These are phyloP conservation scores for Dasypogon diadema DNA, from an alignment of 2,888 invertebrate genomes.

Conservation along the genomic window DNA sequence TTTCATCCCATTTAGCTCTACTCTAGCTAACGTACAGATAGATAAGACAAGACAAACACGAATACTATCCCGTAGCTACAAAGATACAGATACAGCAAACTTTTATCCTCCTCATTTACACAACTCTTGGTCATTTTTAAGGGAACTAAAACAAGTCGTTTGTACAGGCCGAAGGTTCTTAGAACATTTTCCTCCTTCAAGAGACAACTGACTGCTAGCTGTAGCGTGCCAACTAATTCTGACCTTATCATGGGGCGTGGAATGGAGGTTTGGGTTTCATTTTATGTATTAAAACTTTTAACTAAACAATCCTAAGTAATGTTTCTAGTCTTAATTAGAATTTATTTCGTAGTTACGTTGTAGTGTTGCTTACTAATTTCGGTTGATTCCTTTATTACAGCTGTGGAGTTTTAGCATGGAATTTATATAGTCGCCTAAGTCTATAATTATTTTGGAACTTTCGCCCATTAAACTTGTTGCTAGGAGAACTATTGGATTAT, in stretches of 20 bases:
- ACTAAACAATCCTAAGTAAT: neutral
- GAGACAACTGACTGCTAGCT: constrained; percentile 58
- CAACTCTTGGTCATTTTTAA: constrained; percentile 57
- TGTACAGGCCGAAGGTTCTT: constrained; percentile 66
- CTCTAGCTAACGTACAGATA: neutral
- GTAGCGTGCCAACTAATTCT: constrained; percentile 63
- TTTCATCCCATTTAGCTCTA: neutral
- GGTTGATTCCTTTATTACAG: neutral
- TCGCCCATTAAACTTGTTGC: no score
- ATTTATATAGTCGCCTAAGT: no score
- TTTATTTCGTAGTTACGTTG: neutral
- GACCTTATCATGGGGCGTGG: constrained; percentile 63
- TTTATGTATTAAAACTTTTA: constrained; percentile 45
- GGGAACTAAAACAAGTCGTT: constrained; percentile 64
- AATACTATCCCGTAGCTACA: neutral
- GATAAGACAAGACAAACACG: neutral
- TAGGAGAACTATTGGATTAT: no score
- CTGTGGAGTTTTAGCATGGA: neutral
- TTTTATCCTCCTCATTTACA: constrained; percentile 40
- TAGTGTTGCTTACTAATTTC: neutral
- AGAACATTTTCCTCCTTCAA: constrained; percentile 65
- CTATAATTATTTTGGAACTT: no score
- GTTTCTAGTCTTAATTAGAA: neutral
- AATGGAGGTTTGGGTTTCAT: constrained; percentile 65
- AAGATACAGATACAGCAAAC: constrained; percentile 38